A percentile compares a stretch with the other conserved stretches of the same genome.
phyloP scores from a whole-genome alignment of 2,113 vertebrate genomes.

The Bothrops jararaca region DNA sequence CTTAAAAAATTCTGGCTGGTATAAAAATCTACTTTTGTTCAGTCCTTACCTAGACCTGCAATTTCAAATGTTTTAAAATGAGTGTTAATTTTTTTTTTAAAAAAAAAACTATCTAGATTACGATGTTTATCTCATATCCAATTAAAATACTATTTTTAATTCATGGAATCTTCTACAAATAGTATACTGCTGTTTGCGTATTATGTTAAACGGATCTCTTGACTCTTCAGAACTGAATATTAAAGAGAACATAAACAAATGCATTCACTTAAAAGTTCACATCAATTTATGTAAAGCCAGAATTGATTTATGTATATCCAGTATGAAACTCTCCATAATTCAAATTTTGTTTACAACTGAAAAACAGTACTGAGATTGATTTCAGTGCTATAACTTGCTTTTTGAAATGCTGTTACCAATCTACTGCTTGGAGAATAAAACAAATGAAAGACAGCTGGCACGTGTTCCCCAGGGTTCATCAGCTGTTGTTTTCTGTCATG shows the following conservation, averaged over 20 bases:
- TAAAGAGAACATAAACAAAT: slow-evolving; percentile 45
- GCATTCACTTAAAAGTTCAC: slow-evolving; percentile 66
- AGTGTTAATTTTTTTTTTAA: not conserved
- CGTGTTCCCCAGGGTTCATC: slow-evolving; percentile 67
- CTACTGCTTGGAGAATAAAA: slow-evolving; percentile 66
- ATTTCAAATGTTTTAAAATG: slow-evolving; percentile 6
- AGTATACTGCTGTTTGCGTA: slow-evolving; percentile 53
- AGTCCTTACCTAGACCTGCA: not conserved
- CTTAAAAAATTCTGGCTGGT: not conserved
- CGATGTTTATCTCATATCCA: not conserved
- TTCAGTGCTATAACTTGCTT: slow-evolving; percentile 57
- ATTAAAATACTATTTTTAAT: slow-evolving; percentile 56
- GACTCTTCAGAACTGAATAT: slow-evolving; percentile 66
- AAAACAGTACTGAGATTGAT: slow-evolving; percentile 48
- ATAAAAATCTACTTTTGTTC: not conserved
- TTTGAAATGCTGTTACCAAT: slow-evolving; percentile 65
- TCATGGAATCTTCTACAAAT: slow-evolving; percentile 63
- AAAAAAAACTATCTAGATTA: not conserved
- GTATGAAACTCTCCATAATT: slow-evolving; percentile 50
- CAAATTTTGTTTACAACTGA: slow-evolving; percentile 50
- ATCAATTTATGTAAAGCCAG: slow-evolving; percentile 57
- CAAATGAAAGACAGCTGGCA: slow-evolving; percentile 69
- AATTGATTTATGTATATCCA: slow-evolving; percentile 65
- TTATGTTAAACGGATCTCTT: slow-evolving; percentile 58
- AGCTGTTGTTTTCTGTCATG: slow-evolving; percentile 76